phyloP scores from a whole-genome alignment of 2,888 invertebrate genomes.

The Xestia c-nigrum region DNA sequence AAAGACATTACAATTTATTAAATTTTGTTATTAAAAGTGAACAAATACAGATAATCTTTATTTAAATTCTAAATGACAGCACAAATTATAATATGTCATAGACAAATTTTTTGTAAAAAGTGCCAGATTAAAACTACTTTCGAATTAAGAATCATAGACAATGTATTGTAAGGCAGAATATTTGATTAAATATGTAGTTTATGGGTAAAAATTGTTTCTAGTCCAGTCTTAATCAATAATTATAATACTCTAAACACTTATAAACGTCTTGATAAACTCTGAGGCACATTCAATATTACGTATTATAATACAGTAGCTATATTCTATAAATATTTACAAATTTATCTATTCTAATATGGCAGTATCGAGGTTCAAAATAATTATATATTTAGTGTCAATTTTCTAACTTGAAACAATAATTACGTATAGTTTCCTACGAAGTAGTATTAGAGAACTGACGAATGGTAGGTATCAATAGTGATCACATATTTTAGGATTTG shows the following conservation, averaged over 20 bases:
- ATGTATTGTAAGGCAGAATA: constrained; percentile 56
- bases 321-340: constrained; percentile 78
- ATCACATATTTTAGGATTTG: constrained; percentile 57
- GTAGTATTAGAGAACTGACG: constrained; percentile 50
- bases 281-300: constrained; percentile 89
- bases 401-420: constrained; percentile 37
- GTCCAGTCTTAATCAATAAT: constrained; percentile 80
- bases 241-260: constrained; percentile 77
- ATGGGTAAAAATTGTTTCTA: constrained; percentile 71
- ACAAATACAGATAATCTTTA: neutral
- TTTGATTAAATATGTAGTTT: constrained; percentile 47
- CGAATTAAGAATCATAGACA: constrained; percentile 59
- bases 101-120: constrained; percentile 23
- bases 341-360: constrained; percentile 86
- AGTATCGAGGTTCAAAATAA: constrained; percentile 86
- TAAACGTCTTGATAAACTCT: constrained; percentile 88
- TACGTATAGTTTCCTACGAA: constrained; percentile 26
- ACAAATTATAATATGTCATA: constrained; percentile 22
- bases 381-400: constrained; percentile 48
- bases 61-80: constrained; percentile 7
- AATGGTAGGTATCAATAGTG: constrained; percentile 45
- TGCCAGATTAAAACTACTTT: constrained; percentile 43
- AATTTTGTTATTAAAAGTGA: neutral
- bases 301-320: constrained; percentile 75
- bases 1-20: constrained; percentile 19